phyloP scores from a whole-genome alignment of 2,888 invertebrate genomes.

The Synergus itoensis region DNA sequence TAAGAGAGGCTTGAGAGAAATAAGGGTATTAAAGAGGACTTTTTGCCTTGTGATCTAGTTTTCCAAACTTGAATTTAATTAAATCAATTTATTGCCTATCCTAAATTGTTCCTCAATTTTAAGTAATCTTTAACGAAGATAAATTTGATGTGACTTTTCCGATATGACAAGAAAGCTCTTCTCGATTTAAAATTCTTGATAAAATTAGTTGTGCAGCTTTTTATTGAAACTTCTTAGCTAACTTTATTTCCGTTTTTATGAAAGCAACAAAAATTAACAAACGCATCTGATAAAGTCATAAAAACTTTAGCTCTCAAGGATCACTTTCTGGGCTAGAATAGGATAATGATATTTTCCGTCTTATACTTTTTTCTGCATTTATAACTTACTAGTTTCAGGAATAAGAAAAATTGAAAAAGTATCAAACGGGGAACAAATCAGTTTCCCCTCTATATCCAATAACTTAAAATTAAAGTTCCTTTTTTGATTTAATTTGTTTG shows the following conservation, averaged over 20 bases:
- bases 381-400: too few relatives aligned
- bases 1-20: not conserved
- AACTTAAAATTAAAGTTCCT: too few relatives aligned
- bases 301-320: not conserved
- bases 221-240: not conserved
- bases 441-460: too few relatives aligned
- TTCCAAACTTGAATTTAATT: too few relatives aligned
- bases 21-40: not conserved
- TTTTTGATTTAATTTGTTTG: not conserved
- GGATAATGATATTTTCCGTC: too few relatives aligned
- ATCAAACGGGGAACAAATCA: too few relatives aligned
- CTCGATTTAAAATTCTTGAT: not conserved
- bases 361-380: too few relatives aligned
- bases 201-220: not conserved
- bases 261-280: not conserved
- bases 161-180: slow-evolving; percentile 1
- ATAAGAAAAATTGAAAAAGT: too few relatives aligned
- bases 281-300: not conserved
- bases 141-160: not conserved
- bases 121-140: not conserved
- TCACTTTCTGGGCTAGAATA: not conserved
- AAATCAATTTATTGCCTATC: too few relatives aligned
- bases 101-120: not conserved
- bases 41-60: too few relatives aligned
- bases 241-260: slow-evolving; percentile 1